Base-by-base conservation (phyloP, 1,140 invertebrate species). In the Drosophila pruinosa region DNA sequence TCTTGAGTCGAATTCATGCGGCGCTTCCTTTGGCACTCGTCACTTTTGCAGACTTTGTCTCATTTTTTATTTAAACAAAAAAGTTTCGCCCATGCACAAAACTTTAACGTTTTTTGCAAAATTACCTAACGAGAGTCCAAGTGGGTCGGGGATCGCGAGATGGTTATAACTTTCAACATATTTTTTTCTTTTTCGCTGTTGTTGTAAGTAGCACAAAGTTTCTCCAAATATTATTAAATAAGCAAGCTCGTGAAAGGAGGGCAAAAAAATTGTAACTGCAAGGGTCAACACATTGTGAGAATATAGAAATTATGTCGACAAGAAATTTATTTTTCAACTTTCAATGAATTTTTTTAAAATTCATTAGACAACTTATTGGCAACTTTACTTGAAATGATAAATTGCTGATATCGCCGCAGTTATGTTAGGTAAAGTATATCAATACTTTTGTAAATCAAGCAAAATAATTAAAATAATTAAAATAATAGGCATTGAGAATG, bases 21-120 rank as follows among this genome's bases (percentile, higher is more conserved):
- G 31, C 52, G 50, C 41, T 53, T 72, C 52, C 56, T 67, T 77
- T 72, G 74, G 38, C 75, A 78, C 58, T 78, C 72, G 72, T 79
- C 77, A 79, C 76, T 70, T 67, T 50, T 28, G 24, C 61, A 73
- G 78, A 74, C 70, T 74, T 74, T 81, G 78, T 77, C 72, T 72
- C 72, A 81, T 81, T 72, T 72, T 71, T 76, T 73, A 80, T 73
- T 77, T 59, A 77, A 50, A 72, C 69, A 76, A 57, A 39, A 69
- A 75, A 79, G 38, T 74, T 78, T 47, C 59, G 39, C 34, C 59
- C 50, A 57, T 68, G 63, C 47, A 53, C 45, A 72, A 67, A 72
- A 72, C 69, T 54, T 79, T 14, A 14, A 39, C 15, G 22, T 59
- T 56, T 31, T 26, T 69, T 57, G 34, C 31, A 48, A 72, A 68